Conservation (phyloP, 2,113 vertebrate genomes). For the Hypocryptadius cinnamomeus region DNA sequence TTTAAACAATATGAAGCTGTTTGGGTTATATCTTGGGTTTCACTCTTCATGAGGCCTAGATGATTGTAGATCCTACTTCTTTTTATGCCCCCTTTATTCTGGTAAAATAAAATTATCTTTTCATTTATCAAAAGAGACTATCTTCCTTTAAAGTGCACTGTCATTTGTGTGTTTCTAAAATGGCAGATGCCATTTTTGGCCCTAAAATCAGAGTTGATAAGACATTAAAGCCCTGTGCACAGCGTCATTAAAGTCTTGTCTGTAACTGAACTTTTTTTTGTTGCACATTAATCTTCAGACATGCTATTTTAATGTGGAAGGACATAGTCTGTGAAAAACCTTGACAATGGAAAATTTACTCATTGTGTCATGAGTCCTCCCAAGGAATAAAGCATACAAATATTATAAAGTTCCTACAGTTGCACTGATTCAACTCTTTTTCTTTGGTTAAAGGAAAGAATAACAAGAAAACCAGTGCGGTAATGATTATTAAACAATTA, state of each 20-base stretch:
- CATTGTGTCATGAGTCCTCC: not conserved
- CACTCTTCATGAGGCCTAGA: not conserved
- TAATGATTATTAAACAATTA: not conserved
- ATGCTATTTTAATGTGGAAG: not conserved
- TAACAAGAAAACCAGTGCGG: not conserved
- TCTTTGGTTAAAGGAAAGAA: not conserved
- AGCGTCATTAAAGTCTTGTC: not conserved
- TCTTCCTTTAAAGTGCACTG: not conserved
- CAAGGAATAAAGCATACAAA: not conserved
- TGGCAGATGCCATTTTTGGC: not conserved
- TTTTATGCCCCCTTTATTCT: not conserved
- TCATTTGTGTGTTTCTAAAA: not conserved
- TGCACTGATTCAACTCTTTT: not conserved
- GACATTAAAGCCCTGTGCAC: not conserved
- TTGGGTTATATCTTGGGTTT: not conserved
- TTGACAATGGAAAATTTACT: not conserved
- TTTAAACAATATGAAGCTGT: not conserved
- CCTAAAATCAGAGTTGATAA: not conserved
- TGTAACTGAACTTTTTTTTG: not conserved
- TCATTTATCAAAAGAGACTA: not conserved
- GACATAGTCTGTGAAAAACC: accelerated
- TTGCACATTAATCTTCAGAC: not conserved
- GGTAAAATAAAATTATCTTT: not conserved
- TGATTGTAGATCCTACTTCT: not conserved
- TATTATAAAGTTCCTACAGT: not conserved